Percentiles rank a stretch among this genome's conserved stretches.
Evolutionary conservation across 1,140 invertebrate genomes (phyloP).

Genomic region (Leptinotarsa undecemlineata): DNA sequence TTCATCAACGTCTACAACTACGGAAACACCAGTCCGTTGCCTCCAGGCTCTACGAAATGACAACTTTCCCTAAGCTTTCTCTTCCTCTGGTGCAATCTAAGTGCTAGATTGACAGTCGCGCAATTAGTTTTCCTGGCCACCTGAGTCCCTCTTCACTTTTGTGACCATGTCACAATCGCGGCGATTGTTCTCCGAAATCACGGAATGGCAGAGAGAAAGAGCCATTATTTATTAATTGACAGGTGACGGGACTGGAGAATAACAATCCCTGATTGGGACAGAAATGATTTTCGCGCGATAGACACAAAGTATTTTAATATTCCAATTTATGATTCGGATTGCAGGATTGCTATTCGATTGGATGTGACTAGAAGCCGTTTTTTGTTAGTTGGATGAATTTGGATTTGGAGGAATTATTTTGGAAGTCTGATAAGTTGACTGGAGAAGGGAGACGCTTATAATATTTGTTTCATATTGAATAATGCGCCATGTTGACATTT

Average conservation of each 20-base stretch:
- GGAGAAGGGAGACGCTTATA: too few relatives aligned
- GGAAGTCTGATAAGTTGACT: too few relatives aligned
- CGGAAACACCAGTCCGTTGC: neutral
- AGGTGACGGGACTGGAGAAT: conserved; percentile 8
- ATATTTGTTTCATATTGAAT: too few relatives aligned
- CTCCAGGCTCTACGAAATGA: neutral
- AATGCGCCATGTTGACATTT: too few relatives aligned
- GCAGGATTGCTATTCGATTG: too few relatives aligned
- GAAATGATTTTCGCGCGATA: neutral
- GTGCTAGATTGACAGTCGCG: conserved; percentile 9
- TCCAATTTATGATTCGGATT: too few relatives aligned
- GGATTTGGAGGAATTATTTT: too few relatives aligned
- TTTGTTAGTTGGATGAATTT: too few relatives aligned
- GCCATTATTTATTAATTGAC: conserved; percentile 1
- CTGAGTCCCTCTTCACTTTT: conserved; percentile 16
- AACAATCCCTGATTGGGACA: conserved; percentile 5
- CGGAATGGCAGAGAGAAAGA: neutral
- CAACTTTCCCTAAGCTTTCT: conserved; percentile 4
- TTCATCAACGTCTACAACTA: too few relatives aligned
- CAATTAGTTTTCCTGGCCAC: conserved; percentile 10
- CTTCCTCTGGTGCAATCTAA: neutral
- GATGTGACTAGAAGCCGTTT: too few relatives aligned
- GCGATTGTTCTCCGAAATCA: conserved; percentile 13
- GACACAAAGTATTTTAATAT: too few relatives aligned
- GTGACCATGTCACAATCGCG: conserved; percentile 5